Evolutionary conservation across 37 sponge, comb jelly and placozoan species (phyloP).

Genomic region (Haliclona indistincta): DNA sequence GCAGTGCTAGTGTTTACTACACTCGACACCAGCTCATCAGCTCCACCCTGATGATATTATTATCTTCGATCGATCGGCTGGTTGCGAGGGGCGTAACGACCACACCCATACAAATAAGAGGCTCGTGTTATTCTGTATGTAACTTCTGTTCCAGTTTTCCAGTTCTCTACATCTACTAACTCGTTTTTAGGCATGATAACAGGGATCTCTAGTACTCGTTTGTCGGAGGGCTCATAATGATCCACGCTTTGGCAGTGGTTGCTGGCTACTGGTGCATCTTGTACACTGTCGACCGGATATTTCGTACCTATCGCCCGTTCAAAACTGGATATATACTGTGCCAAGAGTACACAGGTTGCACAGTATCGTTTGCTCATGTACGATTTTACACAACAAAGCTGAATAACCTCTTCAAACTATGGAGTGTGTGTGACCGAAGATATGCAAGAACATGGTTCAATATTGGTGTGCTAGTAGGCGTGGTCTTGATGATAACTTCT

Average conservation of each 20-base stretch:
- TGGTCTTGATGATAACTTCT: constrained; percentile 65
- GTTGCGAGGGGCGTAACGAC: too few species aligned
- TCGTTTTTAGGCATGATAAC: neutral
- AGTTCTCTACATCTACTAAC: neutral
- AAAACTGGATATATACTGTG: constrained; percentile 31
- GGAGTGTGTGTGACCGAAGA: constrained; percentile 25
- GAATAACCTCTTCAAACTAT: constrained; percentile 53
- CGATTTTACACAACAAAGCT: constrained; percentile 66
- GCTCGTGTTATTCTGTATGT: too few species aligned
- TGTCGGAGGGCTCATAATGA: too few species aligned
- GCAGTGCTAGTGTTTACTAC: neutral
- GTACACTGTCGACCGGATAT: constrained; percentile 32
- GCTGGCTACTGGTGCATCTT: constrained; percentile 52
- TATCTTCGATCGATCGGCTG: too few species aligned
- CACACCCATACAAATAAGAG: too few species aligned
- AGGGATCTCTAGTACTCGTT: too few species aligned
- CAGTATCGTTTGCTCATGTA: constrained; percentile 65
- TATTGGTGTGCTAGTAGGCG: constrained; percentile 59
- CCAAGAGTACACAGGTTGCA: constrained; percentile 51
- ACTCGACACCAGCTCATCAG: neutral
- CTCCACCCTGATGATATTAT: neutral
- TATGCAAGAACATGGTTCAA: constrained; percentile 65
- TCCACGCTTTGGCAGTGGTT: constrained; percentile 38
- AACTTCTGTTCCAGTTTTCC: too few species aligned
- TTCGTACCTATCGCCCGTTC: constrained; percentile 30